Evolutionary conservation across 2,797 vertebrate genomes (phyloP).

Genomic region (Microcaecilia unicolor): DNA sequence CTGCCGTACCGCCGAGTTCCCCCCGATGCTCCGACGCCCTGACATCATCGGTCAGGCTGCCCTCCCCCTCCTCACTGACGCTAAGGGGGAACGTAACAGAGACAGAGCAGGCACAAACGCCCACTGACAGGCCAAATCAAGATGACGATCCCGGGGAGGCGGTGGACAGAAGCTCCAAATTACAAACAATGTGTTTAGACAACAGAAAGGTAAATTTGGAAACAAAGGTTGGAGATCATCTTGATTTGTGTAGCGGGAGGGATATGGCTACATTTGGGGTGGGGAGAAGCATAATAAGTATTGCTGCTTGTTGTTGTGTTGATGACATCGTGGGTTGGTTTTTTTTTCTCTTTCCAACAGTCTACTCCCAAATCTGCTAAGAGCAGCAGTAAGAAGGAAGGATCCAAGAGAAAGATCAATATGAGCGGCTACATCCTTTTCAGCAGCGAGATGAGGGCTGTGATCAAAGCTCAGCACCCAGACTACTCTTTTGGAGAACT

Average conservation of each 20-base stretch:
- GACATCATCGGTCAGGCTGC: constrained; percentile 11
- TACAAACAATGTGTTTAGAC: constrained; percentile 12
- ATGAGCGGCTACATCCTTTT: constrained; percentile 98
- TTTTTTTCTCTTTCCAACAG: constrained; percentile 50
- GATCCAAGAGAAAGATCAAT: constrained; percentile 96
- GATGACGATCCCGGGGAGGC: constrained; percentile 11
- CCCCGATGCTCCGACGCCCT: constrained; percentile 12
- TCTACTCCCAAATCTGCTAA: constrained; percentile 90
- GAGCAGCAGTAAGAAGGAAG: constrained; percentile 89
- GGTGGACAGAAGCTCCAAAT: constrained; percentile 16
- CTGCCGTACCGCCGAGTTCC: constrained; percentile 3
- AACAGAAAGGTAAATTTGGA: constrained; percentile 10
- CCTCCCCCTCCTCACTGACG: constrained; percentile 11
- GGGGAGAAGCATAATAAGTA: constrained; percentile 10
- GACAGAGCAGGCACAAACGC: constrained; percentile 6
- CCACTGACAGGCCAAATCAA: constrained; percentile 12
- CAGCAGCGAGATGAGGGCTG: constrained; percentile 97
- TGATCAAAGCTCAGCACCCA: constrained; percentile 95
- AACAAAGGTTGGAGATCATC: not conserved
- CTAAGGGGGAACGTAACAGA: constrained; percentile 7
- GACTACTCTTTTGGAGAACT: constrained; percentile 97
- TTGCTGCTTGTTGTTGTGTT: constrained; percentile 13
- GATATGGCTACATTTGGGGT: not conserved
- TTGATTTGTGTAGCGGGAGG: not conserved
- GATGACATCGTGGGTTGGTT: not conserved